These are phyloP conservation scores for Smittia aterrima DNA, from an alignment of 2,888 invertebrate genomes.

Conservation along the genomic window DNA sequence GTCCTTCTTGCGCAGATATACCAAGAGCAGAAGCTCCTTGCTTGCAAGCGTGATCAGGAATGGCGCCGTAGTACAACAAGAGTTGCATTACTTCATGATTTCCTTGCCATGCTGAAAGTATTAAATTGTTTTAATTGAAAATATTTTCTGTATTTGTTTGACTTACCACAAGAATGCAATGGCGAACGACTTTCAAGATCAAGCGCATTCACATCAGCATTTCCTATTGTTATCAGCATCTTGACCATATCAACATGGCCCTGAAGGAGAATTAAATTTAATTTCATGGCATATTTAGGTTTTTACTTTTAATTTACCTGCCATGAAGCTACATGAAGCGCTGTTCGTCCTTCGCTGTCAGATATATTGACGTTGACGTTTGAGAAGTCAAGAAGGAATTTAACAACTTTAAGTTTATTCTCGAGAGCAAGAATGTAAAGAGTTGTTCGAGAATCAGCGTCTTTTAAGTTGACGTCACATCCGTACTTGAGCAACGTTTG, in stretches of 20 bases:
- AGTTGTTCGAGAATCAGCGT: conserved; percentile 89
- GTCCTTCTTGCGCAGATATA: conserved; percentile 95
- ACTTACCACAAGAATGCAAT: conserved; percentile 72
- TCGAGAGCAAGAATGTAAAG: conserved; percentile 88
- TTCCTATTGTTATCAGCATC: conserved; percentile 73
- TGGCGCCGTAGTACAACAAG: conserved; percentile 75
- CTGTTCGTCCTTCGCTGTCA: conserved; percentile 87
- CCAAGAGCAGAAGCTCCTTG: conserved; percentile 94
- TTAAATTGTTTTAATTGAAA: background rate
- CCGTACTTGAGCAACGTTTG: conserved; percentile 66
- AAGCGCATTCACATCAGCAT: conserved; percentile 82
- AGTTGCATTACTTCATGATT: conserved; percentile 80
- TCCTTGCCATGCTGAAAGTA: conserved; percentile 78
- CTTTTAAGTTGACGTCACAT: conserved; percentile 83
- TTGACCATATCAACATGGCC: conserved; percentile 93
- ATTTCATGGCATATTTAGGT: background rate
- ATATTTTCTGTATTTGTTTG: background rate
- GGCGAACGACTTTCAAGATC: conserved; percentile 87
- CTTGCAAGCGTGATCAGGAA: conserved; percentile 86
- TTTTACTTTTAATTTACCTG: conserved; percentile 54
- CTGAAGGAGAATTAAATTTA: conserved; percentile 42
- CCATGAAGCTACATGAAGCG: conserved; percentile 87
- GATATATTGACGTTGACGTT: conserved; percentile 79
- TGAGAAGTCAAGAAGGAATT: conserved; percentile 73
- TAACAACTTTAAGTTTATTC: conserved; percentile 79